Percentiles rank a stretch among this genome's conserved stretches.
Evolutionary conservation across 2,888 invertebrate species (phyloP).

Genomic region (Lypha dubia): DNA sequence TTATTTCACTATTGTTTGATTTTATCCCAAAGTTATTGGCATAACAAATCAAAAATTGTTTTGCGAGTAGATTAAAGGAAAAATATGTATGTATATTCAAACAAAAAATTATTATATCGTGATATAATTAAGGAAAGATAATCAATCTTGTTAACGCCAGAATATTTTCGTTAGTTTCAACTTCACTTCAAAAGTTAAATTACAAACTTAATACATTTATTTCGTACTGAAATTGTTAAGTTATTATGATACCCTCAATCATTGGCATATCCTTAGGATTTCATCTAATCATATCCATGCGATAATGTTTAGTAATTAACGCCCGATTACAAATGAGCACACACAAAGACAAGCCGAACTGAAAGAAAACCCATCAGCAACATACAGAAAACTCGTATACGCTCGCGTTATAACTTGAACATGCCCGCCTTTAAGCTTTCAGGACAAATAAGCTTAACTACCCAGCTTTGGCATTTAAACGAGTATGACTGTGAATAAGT

Average conservation of each 20-base stretch:
- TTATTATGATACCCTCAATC: slow-evolving; percentile 24
- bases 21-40: slow-evolving; percentile 7
- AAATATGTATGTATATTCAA: background rate
- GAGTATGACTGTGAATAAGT: background rate
- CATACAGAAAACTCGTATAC: background rate
- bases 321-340: slow-evolving; percentile 55
- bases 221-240: slow-evolving; percentile 31
- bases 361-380: background rate
- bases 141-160: background rate
- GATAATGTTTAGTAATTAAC: slow-evolving; percentile 63
- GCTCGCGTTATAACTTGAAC: background rate
- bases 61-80: background rate
- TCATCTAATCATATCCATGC: slow-evolving; percentile 49
- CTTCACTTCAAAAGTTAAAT: slow-evolving; percentile 14
- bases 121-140: too few relatives aligned
- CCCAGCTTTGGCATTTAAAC: background rate
- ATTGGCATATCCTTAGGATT: slow-evolving; percentile 36
- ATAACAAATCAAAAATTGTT: slow-evolving; percentile 32
- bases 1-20: background rate
- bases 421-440: slow-evolving; percentile 35
- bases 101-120: too few relatives aligned
- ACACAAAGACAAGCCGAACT: background rate
- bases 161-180: background rate
- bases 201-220: slow-evolving; percentile 52
- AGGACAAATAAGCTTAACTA: slow-evolving; percentile 13